phyloP scores from a whole-genome alignment of 2,888 invertebrate genomes.

The Cetonia aurata region DNA sequence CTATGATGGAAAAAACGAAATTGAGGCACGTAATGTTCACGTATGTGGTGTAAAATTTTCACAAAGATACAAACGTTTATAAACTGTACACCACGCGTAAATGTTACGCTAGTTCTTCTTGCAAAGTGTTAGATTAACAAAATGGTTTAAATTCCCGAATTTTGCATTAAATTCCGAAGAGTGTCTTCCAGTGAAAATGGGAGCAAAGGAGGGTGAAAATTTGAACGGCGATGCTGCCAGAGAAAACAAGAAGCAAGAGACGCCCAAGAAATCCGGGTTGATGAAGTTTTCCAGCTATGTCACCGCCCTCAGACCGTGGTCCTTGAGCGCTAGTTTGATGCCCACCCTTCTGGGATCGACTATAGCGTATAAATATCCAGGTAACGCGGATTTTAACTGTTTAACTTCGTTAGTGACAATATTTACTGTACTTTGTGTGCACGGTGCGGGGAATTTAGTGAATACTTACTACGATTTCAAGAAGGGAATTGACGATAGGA shows the following conservation, averaged over 20 bases:
- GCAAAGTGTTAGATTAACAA: neutral
- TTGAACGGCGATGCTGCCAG: neutral
- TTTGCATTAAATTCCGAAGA: neutral
- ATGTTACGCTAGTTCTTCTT: neutral
- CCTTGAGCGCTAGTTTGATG: conserved; percentile 89
- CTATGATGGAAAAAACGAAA: no score
- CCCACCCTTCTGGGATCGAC: conserved; percentile 92
- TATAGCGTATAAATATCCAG: conserved; percentile 86
- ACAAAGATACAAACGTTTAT: no score
- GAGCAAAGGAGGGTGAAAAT: neutral
- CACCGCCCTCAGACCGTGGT: conserved; percentile 93
- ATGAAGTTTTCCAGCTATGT: conserved; percentile 93
- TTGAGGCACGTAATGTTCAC: no score
- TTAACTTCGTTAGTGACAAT: conserved; percentile 84
- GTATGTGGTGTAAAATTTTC: no score
- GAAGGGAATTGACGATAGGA: conserved; percentile 95
- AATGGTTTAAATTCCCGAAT: neutral
- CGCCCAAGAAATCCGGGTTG: conserved; percentile 67
- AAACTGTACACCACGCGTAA: no score
- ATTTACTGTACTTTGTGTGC: conserved; percentile 90
- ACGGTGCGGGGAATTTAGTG: conserved; percentile 96
- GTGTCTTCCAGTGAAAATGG: conserved; percentile 12
- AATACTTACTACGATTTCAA: conserved; percentile 97
- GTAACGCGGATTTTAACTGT: conserved; percentile 80
- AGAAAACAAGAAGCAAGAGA: conserved; percentile 4